phyloP scores from a whole-genome alignment of 2,888 invertebrate genomes.

The Drosophila seclusa region DNA sequence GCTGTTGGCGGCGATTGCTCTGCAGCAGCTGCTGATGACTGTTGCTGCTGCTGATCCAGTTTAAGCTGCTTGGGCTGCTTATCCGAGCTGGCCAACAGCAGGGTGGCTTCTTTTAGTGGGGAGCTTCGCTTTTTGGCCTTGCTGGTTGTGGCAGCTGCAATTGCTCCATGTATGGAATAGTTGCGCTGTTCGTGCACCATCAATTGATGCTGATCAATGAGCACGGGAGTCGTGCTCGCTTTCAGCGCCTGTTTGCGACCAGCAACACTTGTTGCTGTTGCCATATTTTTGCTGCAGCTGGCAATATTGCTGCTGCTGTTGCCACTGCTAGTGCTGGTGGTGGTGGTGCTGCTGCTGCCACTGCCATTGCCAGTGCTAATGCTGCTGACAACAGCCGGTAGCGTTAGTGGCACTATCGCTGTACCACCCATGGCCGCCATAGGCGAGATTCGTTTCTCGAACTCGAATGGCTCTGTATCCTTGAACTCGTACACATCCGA shows the following conservation, averaged over 20 bases:
- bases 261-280: conserved; percentile 9
- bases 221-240: conserved; percentile 27
- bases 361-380: background rate
- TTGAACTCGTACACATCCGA: conserved; percentile 94
- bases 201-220: conserved; percentile 45
- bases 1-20: conserved; percentile 24
- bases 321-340: background rate
- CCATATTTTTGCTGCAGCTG: background rate
- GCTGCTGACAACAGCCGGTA: conserved; percentile 6
- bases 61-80: conserved; percentile 76
- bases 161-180: background rate
- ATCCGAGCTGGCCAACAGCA: conserved; percentile 26
- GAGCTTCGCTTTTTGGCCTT: conserved; percentile 82
- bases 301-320: background rate
- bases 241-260: conserved; percentile 57
- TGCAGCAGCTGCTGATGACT: conserved; percentile 7
- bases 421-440: conserved; percentile 55
- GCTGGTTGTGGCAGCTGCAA: background rate
- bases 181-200: background rate
- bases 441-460: conserved; percentile 88
- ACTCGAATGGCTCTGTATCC: conserved; percentile 94
- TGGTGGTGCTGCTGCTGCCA: background rate
- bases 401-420: conserved; percentile 35
- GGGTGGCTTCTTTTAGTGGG: conserved; percentile 77
- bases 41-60: conserved; percentile 34